These are phyloP conservation scores for Engystomops pustulosus DNA, from an alignment of 2,113 vertebrate species.

Conservation along the genomic window DNA sequence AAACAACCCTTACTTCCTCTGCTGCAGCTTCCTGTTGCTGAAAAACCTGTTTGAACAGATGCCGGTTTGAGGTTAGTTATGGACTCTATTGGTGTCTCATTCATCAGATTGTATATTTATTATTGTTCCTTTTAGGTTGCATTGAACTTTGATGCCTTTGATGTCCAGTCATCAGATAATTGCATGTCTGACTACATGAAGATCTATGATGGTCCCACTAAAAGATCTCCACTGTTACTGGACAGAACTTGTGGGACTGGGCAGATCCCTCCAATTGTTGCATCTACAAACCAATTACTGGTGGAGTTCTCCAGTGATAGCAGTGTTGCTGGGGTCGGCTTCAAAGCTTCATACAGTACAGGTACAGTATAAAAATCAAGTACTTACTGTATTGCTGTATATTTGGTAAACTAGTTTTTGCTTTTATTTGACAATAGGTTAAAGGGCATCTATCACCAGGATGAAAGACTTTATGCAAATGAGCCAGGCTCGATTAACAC, in stretches of 20 bases:
- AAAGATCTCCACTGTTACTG: slow-evolving; percentile 64
- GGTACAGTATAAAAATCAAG: slow-evolving; percentile 57
- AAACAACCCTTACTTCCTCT: too few relatives aligned
- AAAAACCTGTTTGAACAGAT: too few relatives aligned
- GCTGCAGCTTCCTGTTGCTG: too few relatives aligned
- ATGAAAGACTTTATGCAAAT: too few relatives aligned
- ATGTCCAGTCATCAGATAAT: slow-evolving; percentile 57
- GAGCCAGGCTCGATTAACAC: too few relatives aligned
- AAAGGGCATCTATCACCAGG: too few relatives aligned
- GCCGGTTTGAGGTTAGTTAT: too few relatives aligned
- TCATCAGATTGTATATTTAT: too few relatives aligned
- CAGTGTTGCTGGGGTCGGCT: slow-evolving; percentile 63
- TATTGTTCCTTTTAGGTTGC: slow-evolving; percentile 62
- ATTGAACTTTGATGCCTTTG: slow-evolving; percentile 68
- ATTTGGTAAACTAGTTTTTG: too few relatives aligned
- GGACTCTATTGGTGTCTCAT: too few relatives aligned
- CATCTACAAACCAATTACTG: slow-evolving; percentile 62
- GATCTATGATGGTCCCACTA: slow-evolving; percentile 68
- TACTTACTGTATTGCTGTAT: too few relatives aligned
- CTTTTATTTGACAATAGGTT: too few relatives aligned
- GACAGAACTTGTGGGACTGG: slow-evolving; percentile 66
- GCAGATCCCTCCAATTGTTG: slow-evolving; percentile 63
- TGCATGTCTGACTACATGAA: not conserved
- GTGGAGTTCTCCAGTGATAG: slow-evolving; percentile 67
- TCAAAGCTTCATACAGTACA: slow-evolving; percentile 66